Percentiles rank a stretch among this genome's conserved stretches.
phyloP scores from a whole-genome alignment of 2,113 vertebrate genomes.

The Xenopus laevis region DNA sequence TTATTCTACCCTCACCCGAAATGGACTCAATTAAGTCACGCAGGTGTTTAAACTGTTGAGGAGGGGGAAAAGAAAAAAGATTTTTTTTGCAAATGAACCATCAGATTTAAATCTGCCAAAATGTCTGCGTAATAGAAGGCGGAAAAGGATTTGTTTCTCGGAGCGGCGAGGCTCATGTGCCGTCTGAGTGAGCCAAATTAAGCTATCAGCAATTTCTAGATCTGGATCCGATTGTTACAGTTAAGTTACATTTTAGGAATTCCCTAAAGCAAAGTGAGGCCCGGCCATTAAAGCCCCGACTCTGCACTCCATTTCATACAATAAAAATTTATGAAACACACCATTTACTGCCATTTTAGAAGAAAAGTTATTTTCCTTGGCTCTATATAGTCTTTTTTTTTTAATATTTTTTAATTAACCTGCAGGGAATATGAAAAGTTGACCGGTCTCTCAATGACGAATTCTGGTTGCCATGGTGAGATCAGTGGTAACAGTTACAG shows the following conservation, averaged over 20 bases:
- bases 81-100: constrained; percentile 12
- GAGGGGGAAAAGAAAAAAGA: too few relatives aligned
- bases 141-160: not conserved
- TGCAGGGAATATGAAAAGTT: not conserved
- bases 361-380: constrained; percentile 1
- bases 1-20: constrained; percentile 10
- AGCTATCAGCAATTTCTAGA: constrained; percentile 27
- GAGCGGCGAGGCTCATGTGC: not conserved
- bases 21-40: not conserved
- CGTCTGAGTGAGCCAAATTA: constrained; percentile 16
- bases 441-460: not conserved
- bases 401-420: constrained; percentile 17
- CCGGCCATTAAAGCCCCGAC: constrained; percentile 14
- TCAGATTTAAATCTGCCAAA: constrained; percentile 10
- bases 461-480: not conserved
- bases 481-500: not conserved
- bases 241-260: constrained; percentile 3
- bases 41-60: constrained; percentile 16
- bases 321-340: constrained; percentile 38
- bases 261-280: constrained; percentile 9
- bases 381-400: not conserved
- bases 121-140: not conserved
- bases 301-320: constrained; percentile 11
- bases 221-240: constrained; percentile 24
- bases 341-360: not conserved